Evolutionary conservation across 2,797 vertebrate species (phyloP).

Genomic region (Gallirallus australis): DNA sequence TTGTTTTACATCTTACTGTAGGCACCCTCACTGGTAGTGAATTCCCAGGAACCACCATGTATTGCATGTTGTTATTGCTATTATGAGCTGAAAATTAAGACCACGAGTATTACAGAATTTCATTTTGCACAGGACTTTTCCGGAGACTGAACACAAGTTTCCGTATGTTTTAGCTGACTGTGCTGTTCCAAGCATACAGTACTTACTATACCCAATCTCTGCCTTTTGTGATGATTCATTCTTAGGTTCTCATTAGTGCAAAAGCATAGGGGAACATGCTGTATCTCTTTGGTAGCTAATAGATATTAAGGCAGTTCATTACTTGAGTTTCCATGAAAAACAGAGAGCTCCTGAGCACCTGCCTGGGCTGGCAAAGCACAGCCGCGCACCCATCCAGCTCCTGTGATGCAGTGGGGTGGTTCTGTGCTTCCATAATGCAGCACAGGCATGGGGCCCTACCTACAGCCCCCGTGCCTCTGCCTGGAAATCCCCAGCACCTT

Average conservation of each 20-base stretch:
- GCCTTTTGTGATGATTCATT: not conserved
- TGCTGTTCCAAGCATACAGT: accelerated
- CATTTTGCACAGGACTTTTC: not conserved
- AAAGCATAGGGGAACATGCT: not conserved
- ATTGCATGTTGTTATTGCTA: not conserved
- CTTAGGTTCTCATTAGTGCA: not conserved
- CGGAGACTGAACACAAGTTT: not conserved
- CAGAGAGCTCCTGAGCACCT: not conserved
- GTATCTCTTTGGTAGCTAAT: not conserved
- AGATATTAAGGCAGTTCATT: not conserved
- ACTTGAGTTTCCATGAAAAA: not conserved
- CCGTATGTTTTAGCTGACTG: not conserved
- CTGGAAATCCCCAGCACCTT: not conserved
- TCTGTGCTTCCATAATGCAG: not conserved
- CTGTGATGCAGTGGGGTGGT: accelerated
- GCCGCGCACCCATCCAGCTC: not conserved
- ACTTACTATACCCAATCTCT: not conserved
- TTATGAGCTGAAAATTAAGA: not conserved
- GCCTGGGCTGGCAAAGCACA: not conserved
- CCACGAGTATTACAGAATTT: not conserved
- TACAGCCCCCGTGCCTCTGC: not conserved
- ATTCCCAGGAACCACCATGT: not conserved
- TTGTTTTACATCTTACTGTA: not conserved
- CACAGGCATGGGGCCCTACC: not conserved
- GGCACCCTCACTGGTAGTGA: not conserved